These are phyloP conservation scores for Heliconius hermathena DNA, from an alignment of 1,140 invertebrate species.

Conservation along the genomic window DNA sequence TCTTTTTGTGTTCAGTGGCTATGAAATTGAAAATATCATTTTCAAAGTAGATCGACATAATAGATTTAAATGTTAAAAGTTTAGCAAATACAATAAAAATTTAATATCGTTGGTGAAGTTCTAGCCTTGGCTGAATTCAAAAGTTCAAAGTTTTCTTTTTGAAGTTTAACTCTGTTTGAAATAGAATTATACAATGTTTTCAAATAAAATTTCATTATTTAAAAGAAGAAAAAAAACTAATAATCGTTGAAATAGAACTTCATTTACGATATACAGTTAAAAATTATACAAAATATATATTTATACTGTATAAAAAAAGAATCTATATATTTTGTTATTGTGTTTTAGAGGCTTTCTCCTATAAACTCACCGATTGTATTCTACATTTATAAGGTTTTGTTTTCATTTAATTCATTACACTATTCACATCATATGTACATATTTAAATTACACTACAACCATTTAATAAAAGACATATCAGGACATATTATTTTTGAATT, in stretches of 20 bases:
- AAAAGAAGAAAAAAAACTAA: too few species aligned
- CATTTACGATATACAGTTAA: background rate
- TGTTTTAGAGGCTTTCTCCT: constrained; percentile 58
- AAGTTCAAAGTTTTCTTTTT: background rate
- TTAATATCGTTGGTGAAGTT: background rate
- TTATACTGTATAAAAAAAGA: background rate
- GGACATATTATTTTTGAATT: background rate
- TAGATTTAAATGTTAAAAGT: constrained; percentile 6
- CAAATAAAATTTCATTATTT: too few species aligned
- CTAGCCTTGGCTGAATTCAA: background rate
- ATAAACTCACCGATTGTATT: constrained; percentile 66
- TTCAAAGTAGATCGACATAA: background rate
- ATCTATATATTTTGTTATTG: constrained; percentile 9
- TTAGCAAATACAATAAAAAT: background rate
- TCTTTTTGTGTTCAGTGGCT: background rate
- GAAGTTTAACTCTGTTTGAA: background rate
- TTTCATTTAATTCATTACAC: background rate
- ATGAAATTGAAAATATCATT: background rate
- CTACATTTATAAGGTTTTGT: constrained; percentile 44
- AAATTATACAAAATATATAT: background rate
- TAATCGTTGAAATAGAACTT: background rate
- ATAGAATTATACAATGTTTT: too few species aligned
- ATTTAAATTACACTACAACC: background rate
- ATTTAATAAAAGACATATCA: constrained; percentile 1
- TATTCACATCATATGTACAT: background rate